phyloP scores from a whole-genome alignment of 2,888 invertebrate genomes.

The Noctua fimbriata region DNA sequence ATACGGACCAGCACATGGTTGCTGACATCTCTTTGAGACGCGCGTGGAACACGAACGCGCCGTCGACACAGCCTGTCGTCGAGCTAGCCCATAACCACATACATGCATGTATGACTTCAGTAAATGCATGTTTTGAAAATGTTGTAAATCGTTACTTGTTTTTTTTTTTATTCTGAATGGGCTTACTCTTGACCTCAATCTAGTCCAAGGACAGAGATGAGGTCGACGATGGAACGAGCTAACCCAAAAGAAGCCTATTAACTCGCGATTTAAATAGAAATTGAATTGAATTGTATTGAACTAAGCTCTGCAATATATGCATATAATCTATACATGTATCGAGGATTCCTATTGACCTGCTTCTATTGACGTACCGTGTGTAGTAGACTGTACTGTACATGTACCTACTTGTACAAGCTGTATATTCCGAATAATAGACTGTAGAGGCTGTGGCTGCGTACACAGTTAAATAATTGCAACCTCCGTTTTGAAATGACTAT shows the following conservation, averaged over 20 bases:
- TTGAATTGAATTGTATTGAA: not conserved
- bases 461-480: slow-evolving; percentile 20
- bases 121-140: not conserved
- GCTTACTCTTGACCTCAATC: too few species aligned
- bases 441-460: not conserved
- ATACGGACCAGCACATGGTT: too few species aligned
- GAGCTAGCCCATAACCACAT: too few species aligned
- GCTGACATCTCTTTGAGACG: too few species aligned
- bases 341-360: not conserved
- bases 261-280: too few species aligned
- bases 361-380: not conserved
- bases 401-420: not conserved
- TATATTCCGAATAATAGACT: not conserved
- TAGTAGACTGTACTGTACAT: not conserved
- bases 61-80: too few species aligned
- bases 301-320: not conserved
- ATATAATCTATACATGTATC: not conserved
- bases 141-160: not conserved
- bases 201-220: too few species aligned
- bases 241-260: too few species aligned
- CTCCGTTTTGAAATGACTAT: not conserved
- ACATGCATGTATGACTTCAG: too few species aligned
- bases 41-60: too few species aligned
- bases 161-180: too few species aligned
- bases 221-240: too few species aligned